These are phyloP conservation scores for Xiphias gladius DNA, from an alignment of 2,113 vertebrate genomes.

Conservation along the genomic window DNA sequence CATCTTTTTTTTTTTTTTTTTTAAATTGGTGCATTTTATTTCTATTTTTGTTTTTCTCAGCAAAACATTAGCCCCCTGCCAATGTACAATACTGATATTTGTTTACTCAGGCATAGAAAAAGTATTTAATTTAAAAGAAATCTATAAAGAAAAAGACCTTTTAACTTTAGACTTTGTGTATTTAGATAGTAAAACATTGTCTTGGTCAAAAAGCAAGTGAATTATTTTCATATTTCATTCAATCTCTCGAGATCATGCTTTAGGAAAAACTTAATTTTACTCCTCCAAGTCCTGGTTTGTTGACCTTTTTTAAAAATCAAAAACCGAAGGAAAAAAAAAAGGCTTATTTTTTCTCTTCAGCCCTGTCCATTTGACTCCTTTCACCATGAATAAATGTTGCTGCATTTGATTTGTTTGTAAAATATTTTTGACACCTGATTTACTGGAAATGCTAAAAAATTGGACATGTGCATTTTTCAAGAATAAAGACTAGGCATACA, in stretches of 20 bases:
- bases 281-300: constrained; percentile 84
- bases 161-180: constrained; percentile 93
- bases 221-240: constrained; percentile 88
- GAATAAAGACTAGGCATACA: constrained; percentile 81
- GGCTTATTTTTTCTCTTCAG: constrained; percentile 40
- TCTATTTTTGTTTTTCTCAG: constrained; percentile 57
- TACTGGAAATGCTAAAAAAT: constrained; percentile 87
- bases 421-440: constrained; percentile 87
- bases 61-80: constrained; percentile 76
- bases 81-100: constrained; percentile 92
- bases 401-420: constrained; percentile 90
- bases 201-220: constrained; percentile 88
- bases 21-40: constrained; percentile 79
- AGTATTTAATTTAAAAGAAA: constrained; percentile 88
- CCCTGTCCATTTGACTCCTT: constrained; percentile 74
- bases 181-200: constrained; percentile 91
- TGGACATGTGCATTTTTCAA: constrained; percentile 81
- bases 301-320: constrained; percentile 83
- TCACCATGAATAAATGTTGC: constrained; percentile 76
- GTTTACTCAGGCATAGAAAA: constrained; percentile 92
- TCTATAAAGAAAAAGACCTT: constrained; percentile 79
- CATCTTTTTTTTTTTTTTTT: constrained; percentile 19
- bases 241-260: constrained; percentile 88
- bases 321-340: constrained; percentile 1
- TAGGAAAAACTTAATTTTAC: constrained; percentile 88